These are phyloP conservation scores for Hemibates koningsi DNA, from an alignment of 2,113 vertebrate genomes.

Conservation along the genomic window DNA sequence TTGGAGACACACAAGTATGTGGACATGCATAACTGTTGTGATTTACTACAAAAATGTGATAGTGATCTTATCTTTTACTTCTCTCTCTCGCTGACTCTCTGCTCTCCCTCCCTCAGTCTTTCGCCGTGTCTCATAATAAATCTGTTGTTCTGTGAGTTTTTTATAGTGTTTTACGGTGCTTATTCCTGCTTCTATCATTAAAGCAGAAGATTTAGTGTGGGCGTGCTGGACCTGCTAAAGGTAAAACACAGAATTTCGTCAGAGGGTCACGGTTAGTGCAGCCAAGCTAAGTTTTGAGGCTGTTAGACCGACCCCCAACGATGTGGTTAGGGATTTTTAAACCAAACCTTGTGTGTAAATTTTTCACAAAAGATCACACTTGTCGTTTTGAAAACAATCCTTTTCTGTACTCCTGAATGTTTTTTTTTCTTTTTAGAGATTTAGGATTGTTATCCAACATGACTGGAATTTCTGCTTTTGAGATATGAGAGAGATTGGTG, in stretches of 20 bases:
- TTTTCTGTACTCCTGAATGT: background rate
- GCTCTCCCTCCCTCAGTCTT: background rate
- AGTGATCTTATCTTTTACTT: constrained; percentile 42
- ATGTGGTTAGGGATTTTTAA: background rate
- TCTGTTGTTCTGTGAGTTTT: constrained; percentile 26
- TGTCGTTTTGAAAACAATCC: background rate
- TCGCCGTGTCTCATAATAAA: constrained; percentile 16
- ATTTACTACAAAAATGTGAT: constrained; percentile 25
- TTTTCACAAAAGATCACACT: background rate
- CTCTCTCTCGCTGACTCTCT: background rate
- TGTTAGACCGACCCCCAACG: background rate
- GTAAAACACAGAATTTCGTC: background rate
- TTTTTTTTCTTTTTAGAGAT: background rate
- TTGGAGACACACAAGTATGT: background rate
- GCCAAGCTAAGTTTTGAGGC: background rate
- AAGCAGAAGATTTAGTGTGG: constrained; percentile 51
- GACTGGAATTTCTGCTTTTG: constrained; percentile 3
- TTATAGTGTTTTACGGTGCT: constrained; percentile 33
- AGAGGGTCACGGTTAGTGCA: background rate
- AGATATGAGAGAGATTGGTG: background rate
- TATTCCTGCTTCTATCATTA: constrained; percentile 29
- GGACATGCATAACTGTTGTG: background rate
- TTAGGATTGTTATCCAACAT: background rate
- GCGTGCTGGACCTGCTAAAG: background rate
- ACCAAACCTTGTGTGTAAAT: background rate